A percentile compares a stretch with the other conserved stretches of the same genome.
Evolutionary conservation across 2,113 vertebrate genomes (phyloP).

Genomic region (Phalacrocorax carbo): DNA sequence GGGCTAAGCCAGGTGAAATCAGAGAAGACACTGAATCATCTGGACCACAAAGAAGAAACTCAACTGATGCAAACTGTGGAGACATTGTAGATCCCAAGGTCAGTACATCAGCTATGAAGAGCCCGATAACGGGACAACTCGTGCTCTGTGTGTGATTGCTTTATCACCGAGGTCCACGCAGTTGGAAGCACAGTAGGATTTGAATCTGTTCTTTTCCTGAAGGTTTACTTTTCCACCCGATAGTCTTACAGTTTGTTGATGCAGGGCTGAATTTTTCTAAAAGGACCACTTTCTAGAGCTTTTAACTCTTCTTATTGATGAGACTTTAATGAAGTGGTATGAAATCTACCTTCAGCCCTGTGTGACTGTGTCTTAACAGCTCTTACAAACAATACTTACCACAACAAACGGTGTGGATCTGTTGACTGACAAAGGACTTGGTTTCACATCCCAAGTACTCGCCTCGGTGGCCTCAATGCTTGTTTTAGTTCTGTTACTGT

Average conservation of each 20-base stretch:
- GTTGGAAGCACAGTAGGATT: neutral
- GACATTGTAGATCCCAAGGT: constrained; percentile 76
- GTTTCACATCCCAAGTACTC: neutral
- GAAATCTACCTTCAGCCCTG: neutral
- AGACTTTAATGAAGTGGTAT: neutral
- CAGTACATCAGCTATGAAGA: neutral
- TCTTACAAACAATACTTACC: neutral
- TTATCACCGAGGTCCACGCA: neutral
- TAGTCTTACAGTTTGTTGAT: neutral
- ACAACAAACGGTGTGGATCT: neutral
- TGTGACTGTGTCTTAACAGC: neutral
- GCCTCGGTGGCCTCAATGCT: neutral
- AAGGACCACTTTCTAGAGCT: neutral
- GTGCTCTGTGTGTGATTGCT: neutral
- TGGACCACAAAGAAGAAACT: constrained; percentile 69
- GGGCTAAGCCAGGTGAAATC: constrained; percentile 65
- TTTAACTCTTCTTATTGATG: neutral
- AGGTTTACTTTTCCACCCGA: neutral
- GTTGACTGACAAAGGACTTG: neutral
- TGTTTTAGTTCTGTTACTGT: neutral
- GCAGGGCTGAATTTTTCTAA: neutral
- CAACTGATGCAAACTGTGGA: constrained; percentile 66
- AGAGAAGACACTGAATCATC: constrained; percentile 68
- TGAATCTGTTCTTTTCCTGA: neutral
- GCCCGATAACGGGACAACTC: neutral